Evolutionary conservation across 2,797 vertebrate species (phyloP), one percentile per base, ranked within the genome.

Genomic region (Staurois parvus): DNA sequence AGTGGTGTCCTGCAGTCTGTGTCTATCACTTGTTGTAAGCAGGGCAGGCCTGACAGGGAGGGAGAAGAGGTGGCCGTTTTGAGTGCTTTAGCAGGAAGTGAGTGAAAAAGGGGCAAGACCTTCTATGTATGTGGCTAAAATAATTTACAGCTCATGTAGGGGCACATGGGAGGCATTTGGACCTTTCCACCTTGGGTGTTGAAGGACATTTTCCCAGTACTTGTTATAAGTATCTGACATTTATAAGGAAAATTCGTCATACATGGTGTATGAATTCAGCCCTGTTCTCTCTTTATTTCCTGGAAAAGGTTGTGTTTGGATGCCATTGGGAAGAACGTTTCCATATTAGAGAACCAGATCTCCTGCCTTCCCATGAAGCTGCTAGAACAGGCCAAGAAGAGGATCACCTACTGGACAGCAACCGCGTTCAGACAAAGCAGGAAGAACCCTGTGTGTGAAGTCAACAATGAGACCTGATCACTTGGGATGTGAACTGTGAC

Each of bases 381-480:
- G 0, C 88, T 94, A 68, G 93, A 93, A 56, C 91, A 95, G 3
- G 95, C 96, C 34, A 90, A 96, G 91, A 95, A 92, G 84, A 97
- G 96, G 89, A 95, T 95, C 83, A 94, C 92, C n/a, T 98, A 96
- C 92, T 99, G 97, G 95, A 94, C 95, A 87, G 94, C 94, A 45
- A 91, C 91, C 40, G 91, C 34, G 84, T 92, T 94, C 89, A 89
- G 94, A 84, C 93, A 92, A 66, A 92, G 93, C 89, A 92, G 86
- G 56, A 92, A 90, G 85, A 89, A 91, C 0, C 87, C 87, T 86
- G n/a, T 10, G 10, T 42, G 11, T 70, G 40, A 81, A 15, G 11
- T 76, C 17, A 74, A 9, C 37, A 83, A 40, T 79, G 52, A 9
- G 30, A 77, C 45, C 81, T n/a, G 68, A 30, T 70, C 64, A 0